Evolutionary conservation across 30 jellyfish, hydroid and myxozoan species (phyloP).

Genomic region (Turritopsis rubra): DNA sequence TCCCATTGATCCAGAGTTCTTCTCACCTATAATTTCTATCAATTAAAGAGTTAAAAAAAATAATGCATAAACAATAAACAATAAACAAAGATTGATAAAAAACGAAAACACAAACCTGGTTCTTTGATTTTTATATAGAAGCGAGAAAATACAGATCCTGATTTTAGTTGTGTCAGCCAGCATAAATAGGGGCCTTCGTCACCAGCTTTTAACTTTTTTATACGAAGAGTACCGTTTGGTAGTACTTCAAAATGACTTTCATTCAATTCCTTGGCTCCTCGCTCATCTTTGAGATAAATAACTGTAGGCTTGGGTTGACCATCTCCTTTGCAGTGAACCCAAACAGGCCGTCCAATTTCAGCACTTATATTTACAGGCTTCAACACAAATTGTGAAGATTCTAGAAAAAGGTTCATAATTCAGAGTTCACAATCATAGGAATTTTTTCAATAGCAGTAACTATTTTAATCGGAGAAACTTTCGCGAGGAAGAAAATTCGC

Average conservation of each 20-base stretch:
- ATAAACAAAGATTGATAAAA: neutral
- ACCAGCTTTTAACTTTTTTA: slow-evolving; percentile 34
- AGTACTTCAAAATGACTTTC: slow-evolving; percentile 33
- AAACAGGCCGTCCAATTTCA: slow-evolving; percentile 53
- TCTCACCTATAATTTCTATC: neutral
- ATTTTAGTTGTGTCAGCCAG: slow-evolving; percentile 21
- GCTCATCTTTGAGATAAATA: slow-evolving; percentile 25
- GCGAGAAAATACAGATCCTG: neutral
- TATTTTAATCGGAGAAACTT: too few species aligned
- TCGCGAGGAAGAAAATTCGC: too few species aligned
- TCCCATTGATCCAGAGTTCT: slow-evolving; percentile 67
- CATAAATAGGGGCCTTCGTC: slow-evolving; percentile 62
- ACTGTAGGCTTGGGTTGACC: slow-evolving; percentile 73
- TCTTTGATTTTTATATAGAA: neutral
- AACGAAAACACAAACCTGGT: neutral
- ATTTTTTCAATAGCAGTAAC: neutral
- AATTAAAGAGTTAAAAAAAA: neutral
- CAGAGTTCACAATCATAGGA: neutral
- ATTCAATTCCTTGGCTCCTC: slow-evolving; percentile 12
- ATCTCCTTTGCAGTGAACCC: slow-evolving; percentile 62
- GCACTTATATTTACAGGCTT: slow-evolving; percentile 54
- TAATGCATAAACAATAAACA: neutral
- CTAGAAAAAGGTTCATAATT: slow-evolving; percentile 14
- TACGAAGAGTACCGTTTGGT: slow-evolving; percentile 51
- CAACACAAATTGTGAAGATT: slow-evolving; percentile 45